Evolutionary conservation across 2,113 vertebrate genomes (phyloP), one percentile per base, ranked within the genome.

Genomic region (Cottus gobio): DNA sequence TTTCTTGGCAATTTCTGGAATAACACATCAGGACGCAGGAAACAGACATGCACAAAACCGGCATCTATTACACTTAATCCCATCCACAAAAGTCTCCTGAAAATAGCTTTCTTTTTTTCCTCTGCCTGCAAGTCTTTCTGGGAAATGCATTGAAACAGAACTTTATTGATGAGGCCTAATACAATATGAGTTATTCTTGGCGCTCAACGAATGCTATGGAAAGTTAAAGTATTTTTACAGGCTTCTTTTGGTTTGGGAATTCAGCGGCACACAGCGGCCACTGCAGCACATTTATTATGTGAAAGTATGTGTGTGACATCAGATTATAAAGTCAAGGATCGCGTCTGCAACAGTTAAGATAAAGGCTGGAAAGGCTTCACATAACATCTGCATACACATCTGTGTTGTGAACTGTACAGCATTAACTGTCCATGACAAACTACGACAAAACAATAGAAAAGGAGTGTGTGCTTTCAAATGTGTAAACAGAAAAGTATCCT

Each of bases 1-100:
- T 94, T 88, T 93, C 88, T 94, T 94, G 91, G 95, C 94, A 92
- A 92, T 81, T 93, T 87, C 84, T 92, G 91, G 90, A 95, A 93
- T 89, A 94, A 92, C 83, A 92, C 88, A 87, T 88, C 81, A 66
- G 75, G 87, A 85, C 82, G 36, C 80, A 80, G 71, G 81, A 92
- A 81, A 92, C 84, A 87, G 85, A 90, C 83, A 78, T 79, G 82
- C 75, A 86, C 81, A 93, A 88, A 94, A 90, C 84, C 89, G 67
- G 79, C 88, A 89, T 92, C 83, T 91, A 90, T 85, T 93, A 74
- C 65, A 86, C 75, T 92, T 77, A 81, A 91, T 74, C 80, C 87
- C 75, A 72, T 86, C 85, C 84, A 87, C 75, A 78, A 82, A 83
- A 77, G 46, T 34, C 72, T 66, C 34, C 88, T 87, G 81, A 93